Conservation (phyloP, 2,113 vertebrate genomes). For the Ammodramus savannarum region DNA sequence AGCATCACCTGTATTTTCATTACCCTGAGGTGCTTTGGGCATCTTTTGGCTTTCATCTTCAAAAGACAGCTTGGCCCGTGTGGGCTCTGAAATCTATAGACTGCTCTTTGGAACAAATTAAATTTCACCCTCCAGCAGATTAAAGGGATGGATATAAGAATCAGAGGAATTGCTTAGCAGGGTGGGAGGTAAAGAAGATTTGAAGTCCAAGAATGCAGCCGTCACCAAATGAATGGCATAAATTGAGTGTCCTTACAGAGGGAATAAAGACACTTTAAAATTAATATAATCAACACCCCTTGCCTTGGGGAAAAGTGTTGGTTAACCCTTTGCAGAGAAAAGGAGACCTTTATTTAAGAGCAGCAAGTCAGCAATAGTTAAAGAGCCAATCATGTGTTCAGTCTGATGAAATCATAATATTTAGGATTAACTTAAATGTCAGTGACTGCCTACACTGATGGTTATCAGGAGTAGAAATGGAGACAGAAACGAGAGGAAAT, state of each 20-base stretch:
- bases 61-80: slow-evolving; percentile 38
- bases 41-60: slow-evolving; percentile 56
- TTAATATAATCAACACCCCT: background rate
- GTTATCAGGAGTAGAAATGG: background rate
- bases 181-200: slow-evolving; percentile 26
- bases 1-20: slow-evolving; percentile 30
- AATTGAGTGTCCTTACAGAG: background rate
- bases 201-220: background rate
- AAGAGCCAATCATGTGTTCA: background rate
- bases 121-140: slow-evolving; percentile 38
- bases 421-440: slow-evolving; percentile 16
- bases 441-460: background rate
- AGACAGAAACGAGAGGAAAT: background rate
- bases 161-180: slow-evolving; percentile 10
- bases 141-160: slow-evolving; percentile 34
- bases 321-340: background rate
- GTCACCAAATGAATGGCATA: background rate
- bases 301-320: background rate
- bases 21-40: slow-evolving; percentile 18
- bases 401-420: background rate
- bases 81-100: slow-evolving; percentile 38
- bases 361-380: background rate
- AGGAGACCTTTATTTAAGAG: background rate
- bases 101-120: slow-evolving; percentile 52
- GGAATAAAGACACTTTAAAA: background rate